Evolutionary conservation across 1,140 invertebrate genomes (phyloP), one percentile per base, ranked within the genome.

Genomic region (Halotydeus destructor): DNA sequence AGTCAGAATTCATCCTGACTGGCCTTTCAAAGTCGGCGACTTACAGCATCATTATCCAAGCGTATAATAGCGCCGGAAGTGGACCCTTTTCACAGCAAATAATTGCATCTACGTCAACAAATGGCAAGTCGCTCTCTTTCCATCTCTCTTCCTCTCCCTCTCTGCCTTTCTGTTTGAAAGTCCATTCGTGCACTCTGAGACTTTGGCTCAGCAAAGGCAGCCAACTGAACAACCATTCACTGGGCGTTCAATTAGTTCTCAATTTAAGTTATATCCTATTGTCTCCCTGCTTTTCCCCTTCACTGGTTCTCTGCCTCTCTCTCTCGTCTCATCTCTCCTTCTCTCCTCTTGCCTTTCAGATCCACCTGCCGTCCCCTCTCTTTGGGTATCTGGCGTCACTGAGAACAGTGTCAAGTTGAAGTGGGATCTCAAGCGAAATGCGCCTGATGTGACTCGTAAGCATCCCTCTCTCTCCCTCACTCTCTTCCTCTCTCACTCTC

Each of bases 21-120:
- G 43, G 45, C 21, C 27, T 53, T 2, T 36, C 42, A 34, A 49
- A 43, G 35, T 41, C 45, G 9, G 45, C 52, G 2, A 38, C 43
- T 3, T 53, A 53, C 38, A 32, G 43, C 9, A 50, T 53, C 32
- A 43, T 53, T 5, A 47, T 53, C 0, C 38, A 49, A 41, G 49
- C 49, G n/a, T 50, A 45, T 23, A 53, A 53, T 40, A 45, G 30
- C 27, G 51, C 44, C 0, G 52, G 52, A 19, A 44, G 44, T 23
- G 51, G 52, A 25, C 52, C 52, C n/a, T 24, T 27, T 23, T 53
- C 52, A 2, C 52, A 53, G 22, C 47, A 49, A 12, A 36, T 47
- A 5, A n/a, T 49, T 6, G 41, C 43, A 6, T 39, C 39, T n/a
- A 53, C 52, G 24, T 45, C 49, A 3, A 41, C 42, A 9, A 52